These are phyloP conservation scores for Hiodon tergisus DNA, from an alignment of 2,113 vertebrate genomes.

Conservation along the genomic window DNA sequence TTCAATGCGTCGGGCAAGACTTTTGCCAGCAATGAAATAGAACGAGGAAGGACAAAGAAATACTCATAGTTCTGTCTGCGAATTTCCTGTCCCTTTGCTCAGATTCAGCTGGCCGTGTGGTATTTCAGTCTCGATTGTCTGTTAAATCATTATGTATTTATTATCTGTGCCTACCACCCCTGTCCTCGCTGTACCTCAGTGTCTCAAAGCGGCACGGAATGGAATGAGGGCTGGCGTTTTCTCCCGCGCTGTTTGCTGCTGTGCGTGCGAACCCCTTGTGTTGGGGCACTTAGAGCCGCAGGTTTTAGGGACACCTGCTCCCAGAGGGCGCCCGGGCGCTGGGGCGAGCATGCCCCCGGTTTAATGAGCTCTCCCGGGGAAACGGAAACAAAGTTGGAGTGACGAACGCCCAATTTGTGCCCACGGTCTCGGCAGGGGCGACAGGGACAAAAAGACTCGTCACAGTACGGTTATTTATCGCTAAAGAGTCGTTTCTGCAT, in stretches of 20 bases:
- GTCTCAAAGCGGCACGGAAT: neutral
- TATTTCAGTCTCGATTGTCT: conserved; percentile 2
- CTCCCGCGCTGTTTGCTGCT: no score
- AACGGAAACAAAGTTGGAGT: conserved; percentile 27
- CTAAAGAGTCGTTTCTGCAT: no score
- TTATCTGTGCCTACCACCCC: neutral
- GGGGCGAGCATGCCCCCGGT: conserved; percentile 44
- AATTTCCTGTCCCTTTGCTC: neutral
- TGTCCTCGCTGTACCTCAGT: neutral
- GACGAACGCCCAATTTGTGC: conserved; percentile 32
- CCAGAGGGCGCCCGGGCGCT: conserved; percentile 31
- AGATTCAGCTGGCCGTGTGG: conserved; percentile 12
- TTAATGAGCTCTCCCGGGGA: conserved; percentile 58
- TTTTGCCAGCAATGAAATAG: conserved; percentile 33
- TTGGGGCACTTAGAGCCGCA: neutral
- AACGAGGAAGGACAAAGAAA: conserved; percentile 31
- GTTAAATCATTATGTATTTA: neutral
- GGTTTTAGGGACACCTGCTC: neutral
- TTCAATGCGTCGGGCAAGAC: conserved; percentile 36
- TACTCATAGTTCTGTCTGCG: conserved; percentile 11
- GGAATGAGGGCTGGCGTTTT: no score
- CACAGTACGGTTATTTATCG: no score
- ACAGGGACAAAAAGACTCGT: neutral
- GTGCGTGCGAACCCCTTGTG: no score
- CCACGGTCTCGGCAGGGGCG: conserved; percentile 18